Evolutionary conservation across 2,888 invertebrate genomes (phyloP).

Genomic region (Cetonia aurata): DNA sequence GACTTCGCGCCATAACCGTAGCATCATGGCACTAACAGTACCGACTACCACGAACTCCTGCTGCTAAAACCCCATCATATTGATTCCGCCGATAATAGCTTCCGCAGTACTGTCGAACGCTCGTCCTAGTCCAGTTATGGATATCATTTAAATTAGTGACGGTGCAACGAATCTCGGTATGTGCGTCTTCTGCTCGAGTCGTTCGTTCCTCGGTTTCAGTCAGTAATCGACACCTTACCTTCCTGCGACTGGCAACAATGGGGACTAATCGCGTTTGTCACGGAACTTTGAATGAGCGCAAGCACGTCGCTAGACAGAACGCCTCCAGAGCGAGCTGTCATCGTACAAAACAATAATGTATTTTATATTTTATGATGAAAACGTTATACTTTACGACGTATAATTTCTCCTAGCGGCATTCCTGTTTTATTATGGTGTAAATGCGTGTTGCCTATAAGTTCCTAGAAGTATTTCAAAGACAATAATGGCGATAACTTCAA

Average conservation of each 20-base stretch:
- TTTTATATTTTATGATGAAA: constrained; percentile 23
- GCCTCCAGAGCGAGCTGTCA: constrained; percentile 24
- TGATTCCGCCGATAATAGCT: constrained; percentile 56
- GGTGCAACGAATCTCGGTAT: constrained; percentile 53
- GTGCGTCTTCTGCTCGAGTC: constrained; percentile 26
- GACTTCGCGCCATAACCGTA: constrained; percentile 50
- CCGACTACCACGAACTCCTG: constrained; percentile 41
- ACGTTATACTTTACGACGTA: constrained; percentile 19
- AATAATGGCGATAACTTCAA: constrained; percentile 1
- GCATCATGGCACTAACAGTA: constrained; percentile 27
- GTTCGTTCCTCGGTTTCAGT: constrained; percentile 20
- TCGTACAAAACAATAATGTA: constrained; percentile 20
- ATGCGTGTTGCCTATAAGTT: not conserved
- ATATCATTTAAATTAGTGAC: constrained; percentile 57
- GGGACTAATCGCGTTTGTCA: constrained; percentile 26
- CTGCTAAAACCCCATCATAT: constrained; percentile 52
- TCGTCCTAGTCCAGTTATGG: constrained; percentile 50
- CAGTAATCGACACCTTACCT: constrained; percentile 30
- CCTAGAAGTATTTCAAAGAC: not conserved
- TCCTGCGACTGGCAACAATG: not conserved
- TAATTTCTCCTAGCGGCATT: constrained; percentile 15
- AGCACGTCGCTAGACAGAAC: not conserved
- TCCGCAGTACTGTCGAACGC: constrained; percentile 51
- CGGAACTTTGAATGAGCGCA: constrained; percentile 25
- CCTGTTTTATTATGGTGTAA: constrained; percentile 21